Evolutionary conservation across 1,140 invertebrate species (phyloP).

Genomic region (Trissolcus basalis): DNA sequence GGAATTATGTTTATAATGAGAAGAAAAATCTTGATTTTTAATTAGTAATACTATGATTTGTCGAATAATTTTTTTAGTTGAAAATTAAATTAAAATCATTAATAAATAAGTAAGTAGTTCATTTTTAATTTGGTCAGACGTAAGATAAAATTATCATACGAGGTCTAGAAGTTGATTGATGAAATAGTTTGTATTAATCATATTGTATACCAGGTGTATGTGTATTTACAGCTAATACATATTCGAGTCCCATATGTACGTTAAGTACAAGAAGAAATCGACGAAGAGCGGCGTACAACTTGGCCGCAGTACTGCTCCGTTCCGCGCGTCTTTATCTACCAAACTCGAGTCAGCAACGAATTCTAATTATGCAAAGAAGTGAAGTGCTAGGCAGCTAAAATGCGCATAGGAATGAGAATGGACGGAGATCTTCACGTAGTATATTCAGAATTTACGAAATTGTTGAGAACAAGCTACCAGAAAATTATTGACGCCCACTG

Average conservation of each 20-base stretch:
- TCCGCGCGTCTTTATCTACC: slow-evolving; percentile 53
- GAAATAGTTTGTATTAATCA: too few species aligned
- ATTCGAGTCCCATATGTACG: slow-evolving; percentile 31
- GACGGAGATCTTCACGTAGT: slow-evolving; percentile 59
- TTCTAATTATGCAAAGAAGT: slow-evolving; percentile 62
- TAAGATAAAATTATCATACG: too few species aligned
- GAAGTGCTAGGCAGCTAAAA: slow-evolving; percentile 57
- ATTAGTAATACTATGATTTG: too few species aligned
- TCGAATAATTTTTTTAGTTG: too few species aligned
- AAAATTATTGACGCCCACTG: slow-evolving; percentile 54
- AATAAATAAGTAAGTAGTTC: too few species aligned
- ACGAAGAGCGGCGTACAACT: slow-evolving; percentile 26
- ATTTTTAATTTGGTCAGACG: too few species aligned
- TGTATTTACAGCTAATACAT: slow-evolving; percentile 30
- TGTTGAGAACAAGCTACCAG: slow-evolving; percentile 47
- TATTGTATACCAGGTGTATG: too few species aligned
- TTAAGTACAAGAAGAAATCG: slow-evolving; percentile 21
- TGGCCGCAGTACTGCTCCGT: slow-evolving; percentile 30
- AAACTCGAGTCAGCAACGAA: slow-evolving; percentile 56
- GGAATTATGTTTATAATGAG: too few species aligned
- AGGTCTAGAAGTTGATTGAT: too few species aligned
- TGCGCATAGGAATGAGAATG: slow-evolving; percentile 61
- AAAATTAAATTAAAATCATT: too few species aligned
- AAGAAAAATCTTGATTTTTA: too few species aligned
- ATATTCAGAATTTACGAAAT: slow-evolving; percentile 59